A percentile compares a stretch with the other conserved stretches of the same genome.
These are phyloP conservation scores for Asobara japonica DNA, from an alignment of 1,140 invertebrate species.

Conservation along the genomic window DNA sequence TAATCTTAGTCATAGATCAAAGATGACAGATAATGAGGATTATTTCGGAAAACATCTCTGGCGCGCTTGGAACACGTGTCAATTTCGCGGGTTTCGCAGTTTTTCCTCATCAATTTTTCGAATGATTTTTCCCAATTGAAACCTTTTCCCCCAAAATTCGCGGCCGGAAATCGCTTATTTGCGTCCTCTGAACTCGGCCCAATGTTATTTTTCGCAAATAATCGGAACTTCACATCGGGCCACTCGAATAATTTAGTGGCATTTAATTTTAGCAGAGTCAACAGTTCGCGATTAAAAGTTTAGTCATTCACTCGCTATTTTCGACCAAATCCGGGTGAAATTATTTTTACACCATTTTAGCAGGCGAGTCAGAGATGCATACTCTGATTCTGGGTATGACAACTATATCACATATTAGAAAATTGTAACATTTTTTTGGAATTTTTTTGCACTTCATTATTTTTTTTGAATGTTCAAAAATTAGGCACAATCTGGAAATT, in stretches of 20 bases:
- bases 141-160: neutral
- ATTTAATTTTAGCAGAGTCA: neutral
- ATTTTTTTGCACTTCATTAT: no score
- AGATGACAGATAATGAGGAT: neutral
- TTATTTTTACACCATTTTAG: slow-evolving; percentile 47
- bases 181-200: neutral
- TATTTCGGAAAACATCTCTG: neutral
- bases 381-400: no score
- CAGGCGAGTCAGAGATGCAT: no score
- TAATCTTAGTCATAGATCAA: neutral
- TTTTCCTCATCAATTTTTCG: neutral
- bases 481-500: no score
- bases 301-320: neutral
- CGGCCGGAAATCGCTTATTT: neutral
- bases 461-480: no score
- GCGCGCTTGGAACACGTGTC: neutral
- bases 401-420: no score
- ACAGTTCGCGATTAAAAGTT: neutral
- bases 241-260: neutral
- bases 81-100: neutral
- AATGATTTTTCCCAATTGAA: neutral
- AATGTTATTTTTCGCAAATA: neutral
- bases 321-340: neutral
- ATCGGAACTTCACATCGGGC: neutral
- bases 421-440: no score